Conservation (phyloP, 2,888 invertebrate species). For the Branchipolynoe longqiensis region DNA sequence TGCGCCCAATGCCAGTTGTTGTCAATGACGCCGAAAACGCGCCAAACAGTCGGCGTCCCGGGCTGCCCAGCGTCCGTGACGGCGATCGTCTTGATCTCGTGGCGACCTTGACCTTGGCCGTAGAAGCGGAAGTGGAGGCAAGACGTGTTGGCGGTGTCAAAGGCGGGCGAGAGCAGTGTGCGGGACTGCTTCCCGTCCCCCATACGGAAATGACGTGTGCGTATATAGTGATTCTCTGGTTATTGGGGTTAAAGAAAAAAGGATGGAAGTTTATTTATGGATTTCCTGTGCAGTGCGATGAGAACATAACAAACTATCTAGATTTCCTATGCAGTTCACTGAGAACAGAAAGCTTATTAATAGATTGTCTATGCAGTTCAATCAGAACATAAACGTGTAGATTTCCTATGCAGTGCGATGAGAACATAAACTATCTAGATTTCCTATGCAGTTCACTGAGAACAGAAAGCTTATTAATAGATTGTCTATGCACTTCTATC, state of each 20-base stretch:
- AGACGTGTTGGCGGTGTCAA: conserved; percentile 55
- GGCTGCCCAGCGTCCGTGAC: neutral
- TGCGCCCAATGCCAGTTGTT: conserved; percentile 64
- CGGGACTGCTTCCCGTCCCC: conserved; percentile 61
- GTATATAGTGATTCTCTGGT: conserved; percentile 64
- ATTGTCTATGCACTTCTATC: no score
- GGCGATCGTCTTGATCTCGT: conserved; percentile 34
- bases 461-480: no score
- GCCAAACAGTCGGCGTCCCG: conserved; percentile 54
- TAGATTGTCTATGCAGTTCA: no score
- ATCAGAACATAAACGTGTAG: no score
- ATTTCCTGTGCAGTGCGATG: no score
- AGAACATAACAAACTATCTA: no score
- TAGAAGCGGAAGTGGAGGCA: conserved; percentile 65
- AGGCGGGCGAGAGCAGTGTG: conserved; percentile 59
- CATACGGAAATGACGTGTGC: conserved; percentile 53
- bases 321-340: no score
- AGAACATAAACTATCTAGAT: no score
- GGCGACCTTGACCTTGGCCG: conserved; percentile 50
- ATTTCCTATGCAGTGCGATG: no score
- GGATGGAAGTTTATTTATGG: no score
- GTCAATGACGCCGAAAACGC: conserved; percentile 62
- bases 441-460: no score
- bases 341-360: no score
- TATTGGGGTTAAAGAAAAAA: neutral